Evolutionary conservation across 1,140 invertebrate genomes (phyloP).

Genomic region (Heterodera carotae): DNA sequence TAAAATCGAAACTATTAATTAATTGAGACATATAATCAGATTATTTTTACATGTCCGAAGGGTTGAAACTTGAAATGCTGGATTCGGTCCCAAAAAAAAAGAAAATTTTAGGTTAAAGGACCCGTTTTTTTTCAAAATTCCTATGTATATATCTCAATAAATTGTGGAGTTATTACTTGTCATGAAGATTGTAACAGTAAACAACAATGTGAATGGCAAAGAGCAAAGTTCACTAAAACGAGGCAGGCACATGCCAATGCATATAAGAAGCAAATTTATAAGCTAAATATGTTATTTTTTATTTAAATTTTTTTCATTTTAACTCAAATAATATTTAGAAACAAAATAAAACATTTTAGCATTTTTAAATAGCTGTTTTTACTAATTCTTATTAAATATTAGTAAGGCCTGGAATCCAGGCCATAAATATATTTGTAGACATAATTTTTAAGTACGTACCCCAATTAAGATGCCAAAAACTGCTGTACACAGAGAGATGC

Average conservation of each 20-base stretch:
- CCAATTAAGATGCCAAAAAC: neutral
- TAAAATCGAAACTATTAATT: neutral
- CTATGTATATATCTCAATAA: neutral
- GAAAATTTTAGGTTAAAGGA: too few species aligned
- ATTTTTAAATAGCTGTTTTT: too few species aligned
- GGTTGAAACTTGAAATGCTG: too few species aligned
- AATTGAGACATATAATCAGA: too few species aligned
- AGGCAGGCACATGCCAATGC: neutral
- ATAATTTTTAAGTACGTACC: neutral
- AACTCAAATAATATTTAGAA: neutral
- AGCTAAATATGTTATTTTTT: neutral
- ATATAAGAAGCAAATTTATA: neutral
- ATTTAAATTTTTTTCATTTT: neutral
- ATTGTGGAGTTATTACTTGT: neutral
- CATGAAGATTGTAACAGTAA: neutral
- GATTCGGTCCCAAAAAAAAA: too few species aligned
- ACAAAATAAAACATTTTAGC: too few species aligned
- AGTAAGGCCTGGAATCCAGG: too few species aligned
- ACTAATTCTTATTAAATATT: too few species aligned
- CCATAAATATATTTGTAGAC: too few species aligned
- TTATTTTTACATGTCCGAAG: too few species aligned
- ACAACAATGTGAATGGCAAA: neutral
- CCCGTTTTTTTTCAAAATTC: neutral
- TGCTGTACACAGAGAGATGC: neutral
- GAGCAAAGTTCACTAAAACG: neutral